Conservation (phyloP, 2,888 invertebrate genomes). For the Anoplius nigerrimus region DNA sequence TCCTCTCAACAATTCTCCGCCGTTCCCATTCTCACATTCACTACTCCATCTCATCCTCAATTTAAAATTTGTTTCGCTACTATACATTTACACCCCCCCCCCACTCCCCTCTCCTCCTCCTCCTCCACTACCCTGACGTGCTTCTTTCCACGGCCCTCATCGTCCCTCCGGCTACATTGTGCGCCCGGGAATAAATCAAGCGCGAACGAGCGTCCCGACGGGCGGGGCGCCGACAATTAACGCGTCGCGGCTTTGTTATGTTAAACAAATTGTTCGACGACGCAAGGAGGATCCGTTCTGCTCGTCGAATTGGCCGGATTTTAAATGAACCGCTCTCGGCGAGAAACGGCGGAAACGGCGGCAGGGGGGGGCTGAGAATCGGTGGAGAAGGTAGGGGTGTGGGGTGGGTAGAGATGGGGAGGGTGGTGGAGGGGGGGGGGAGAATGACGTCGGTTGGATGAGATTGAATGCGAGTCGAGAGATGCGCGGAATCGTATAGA, state of each 20-base stretch:
- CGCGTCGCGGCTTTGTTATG: constrained; percentile 50
- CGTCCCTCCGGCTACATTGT: too few relatives aligned
- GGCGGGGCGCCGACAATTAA: constrained; percentile 45
- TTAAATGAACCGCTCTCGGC: neutral
- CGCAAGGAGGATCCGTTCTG: constrained; percentile 18
- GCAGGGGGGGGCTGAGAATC: neutral
- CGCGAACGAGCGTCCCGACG: constrained; percentile 23
- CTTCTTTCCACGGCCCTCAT: neutral
- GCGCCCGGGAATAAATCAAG: constrained; percentile 49
- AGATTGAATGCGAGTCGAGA: too few relatives aligned
- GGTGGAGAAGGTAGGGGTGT: constrained; percentile 12
- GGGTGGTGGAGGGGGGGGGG: neutral
- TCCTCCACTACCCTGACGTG: neutral
- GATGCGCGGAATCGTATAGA: neutral
- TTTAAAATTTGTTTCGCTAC: too few relatives aligned
- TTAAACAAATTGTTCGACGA: constrained; percentile 37
- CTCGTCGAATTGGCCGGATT: constrained; percentile 15
- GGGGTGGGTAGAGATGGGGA: neutral
- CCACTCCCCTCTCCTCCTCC: neutral
- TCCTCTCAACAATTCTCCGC: too few relatives aligned
- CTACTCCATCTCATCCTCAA: too few relatives aligned
- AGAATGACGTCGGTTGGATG: constrained; percentile 5
- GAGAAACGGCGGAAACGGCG: neutral
- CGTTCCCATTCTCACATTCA: neutral
- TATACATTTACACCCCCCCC: too few relatives aligned